Conservation (phyloP, 2,113 vertebrate genomes). For the Equus quagga region DNA sequence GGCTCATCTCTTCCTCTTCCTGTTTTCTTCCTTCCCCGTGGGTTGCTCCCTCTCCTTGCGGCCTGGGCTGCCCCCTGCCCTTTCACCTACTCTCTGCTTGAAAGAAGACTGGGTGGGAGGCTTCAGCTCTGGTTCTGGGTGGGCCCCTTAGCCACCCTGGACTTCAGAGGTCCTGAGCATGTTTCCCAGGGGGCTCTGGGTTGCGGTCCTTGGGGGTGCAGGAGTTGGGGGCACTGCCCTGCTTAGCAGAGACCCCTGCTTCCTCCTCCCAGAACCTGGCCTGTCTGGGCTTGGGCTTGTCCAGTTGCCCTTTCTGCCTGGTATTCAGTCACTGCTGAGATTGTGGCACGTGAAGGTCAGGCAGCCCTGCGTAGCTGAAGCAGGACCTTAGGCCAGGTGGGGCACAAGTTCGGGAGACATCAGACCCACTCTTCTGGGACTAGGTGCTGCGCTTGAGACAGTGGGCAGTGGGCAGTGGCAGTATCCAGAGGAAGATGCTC, state of each 20-base stretch:
- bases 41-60: slow-evolving; percentile 52
- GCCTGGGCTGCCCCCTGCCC: slow-evolving; percentile 77
- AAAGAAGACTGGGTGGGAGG: background rate
- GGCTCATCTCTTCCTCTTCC: slow-evolving; percentile 79
- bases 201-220: background rate
- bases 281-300: background rate
- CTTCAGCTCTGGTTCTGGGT: background rate
- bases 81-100: slow-evolving; percentile 73
- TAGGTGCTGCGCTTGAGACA: background rate
- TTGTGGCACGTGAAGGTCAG: background rate
- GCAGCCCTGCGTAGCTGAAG: background rate
- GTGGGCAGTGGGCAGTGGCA: background rate
- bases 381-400: background rate
- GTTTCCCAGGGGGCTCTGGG: background rate
- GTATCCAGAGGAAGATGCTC: background rate
- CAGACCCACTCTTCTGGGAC: background rate
- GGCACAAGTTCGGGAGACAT: background rate
- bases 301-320: background rate
- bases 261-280: background rate
- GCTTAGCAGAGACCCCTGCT: background rate
- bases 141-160: background rate
- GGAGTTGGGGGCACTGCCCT: background rate
- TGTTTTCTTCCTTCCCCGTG: slow-evolving; percentile 78
- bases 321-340: background rate
- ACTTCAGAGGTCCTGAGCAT: background rate